Conservation (phyloP, 2,888 invertebrate species). For the Tanypteryx hageni region DNA sequence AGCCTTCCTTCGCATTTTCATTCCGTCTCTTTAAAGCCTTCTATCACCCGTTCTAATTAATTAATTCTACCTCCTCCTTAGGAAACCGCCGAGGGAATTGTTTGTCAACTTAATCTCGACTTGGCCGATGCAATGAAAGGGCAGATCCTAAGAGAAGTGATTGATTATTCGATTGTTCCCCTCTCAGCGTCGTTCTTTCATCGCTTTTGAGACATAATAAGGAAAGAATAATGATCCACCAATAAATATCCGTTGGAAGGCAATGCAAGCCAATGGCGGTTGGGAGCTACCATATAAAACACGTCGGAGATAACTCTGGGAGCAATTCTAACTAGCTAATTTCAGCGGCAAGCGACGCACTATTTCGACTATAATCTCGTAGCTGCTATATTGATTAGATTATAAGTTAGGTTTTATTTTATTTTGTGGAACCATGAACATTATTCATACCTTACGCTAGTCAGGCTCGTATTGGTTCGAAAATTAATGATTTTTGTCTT, state of each 20-base stretch:
- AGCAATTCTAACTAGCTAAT: no score
- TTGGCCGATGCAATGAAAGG: neutral
- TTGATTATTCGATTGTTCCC: neutral
- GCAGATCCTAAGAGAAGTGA: neutral
- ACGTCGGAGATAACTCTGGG: no score
- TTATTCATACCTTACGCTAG: no score
- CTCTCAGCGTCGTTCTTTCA: neutral
- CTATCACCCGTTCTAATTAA: neutral
- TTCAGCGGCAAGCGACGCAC: no score
- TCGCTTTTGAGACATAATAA: neutral
- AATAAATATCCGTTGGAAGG: neutral
- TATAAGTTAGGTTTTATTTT: no score
- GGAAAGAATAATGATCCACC: neutral
- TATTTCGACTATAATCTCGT: no score
- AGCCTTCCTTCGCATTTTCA: neutral
- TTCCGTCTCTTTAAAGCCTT: neutral
- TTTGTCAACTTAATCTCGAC: constrained; percentile 10
- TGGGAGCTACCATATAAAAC: neutral
- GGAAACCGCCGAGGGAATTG: neutral
- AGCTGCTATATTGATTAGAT: no score
- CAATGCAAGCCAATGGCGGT: neutral
- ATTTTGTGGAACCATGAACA: no score
- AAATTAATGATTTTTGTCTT: no score
- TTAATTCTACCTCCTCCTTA: neutral
- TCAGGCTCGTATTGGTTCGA: no score